These are phyloP conservation scores for Drosophila biarmipes DNA, from an alignment of 1,140 invertebrate species.

Conservation along the genomic window DNA sequence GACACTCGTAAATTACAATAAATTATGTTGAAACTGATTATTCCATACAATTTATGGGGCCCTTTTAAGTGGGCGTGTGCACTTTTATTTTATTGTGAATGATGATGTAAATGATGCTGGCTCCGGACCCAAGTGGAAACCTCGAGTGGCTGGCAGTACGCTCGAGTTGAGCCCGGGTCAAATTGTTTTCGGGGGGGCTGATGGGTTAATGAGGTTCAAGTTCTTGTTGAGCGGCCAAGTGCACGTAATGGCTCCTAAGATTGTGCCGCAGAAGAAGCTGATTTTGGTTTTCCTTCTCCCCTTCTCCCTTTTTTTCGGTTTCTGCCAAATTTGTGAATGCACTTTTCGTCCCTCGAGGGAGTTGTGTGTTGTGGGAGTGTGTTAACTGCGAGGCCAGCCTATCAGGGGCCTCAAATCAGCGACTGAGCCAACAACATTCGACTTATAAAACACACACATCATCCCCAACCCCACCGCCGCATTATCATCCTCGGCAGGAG, in stretches of 20 bases:
- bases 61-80: constrained; percentile 81
- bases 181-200: constrained; percentile 63
- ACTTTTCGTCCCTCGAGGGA: constrained; percentile 17
- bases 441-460: constrained; percentile 81
- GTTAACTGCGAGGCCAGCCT: constrained; percentile 67
- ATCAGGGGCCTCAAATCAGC: constrained; percentile 69
- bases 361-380: constrained; percentile 69
- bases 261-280: constrained; percentile 43
- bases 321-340: constrained; percentile 22
- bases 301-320: not conserved
- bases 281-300: constrained; percentile 3
- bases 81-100: constrained; percentile 84
- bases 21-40: constrained; percentile 83
- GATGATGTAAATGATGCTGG: constrained; percentile 82
- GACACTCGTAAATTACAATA: constrained; percentile 83
- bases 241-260: constrained; percentile 44
- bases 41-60: constrained; percentile 81
- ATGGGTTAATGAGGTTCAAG: constrained; percentile 71
- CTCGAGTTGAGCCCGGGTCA: constrained; percentile 68
- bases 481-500: constrained; percentile 49
- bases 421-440: constrained; percentile 64
- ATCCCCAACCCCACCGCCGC: constrained; percentile 71
- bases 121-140: constrained; percentile 35
- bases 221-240: constrained; percentile 45
- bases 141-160: constrained; percentile 32